A percentile compares a stretch with the other conserved stretches of the same genome.
Conservation (phyloP, 2,113 vertebrate species). For the Notarius quadriscutis region DNA sequence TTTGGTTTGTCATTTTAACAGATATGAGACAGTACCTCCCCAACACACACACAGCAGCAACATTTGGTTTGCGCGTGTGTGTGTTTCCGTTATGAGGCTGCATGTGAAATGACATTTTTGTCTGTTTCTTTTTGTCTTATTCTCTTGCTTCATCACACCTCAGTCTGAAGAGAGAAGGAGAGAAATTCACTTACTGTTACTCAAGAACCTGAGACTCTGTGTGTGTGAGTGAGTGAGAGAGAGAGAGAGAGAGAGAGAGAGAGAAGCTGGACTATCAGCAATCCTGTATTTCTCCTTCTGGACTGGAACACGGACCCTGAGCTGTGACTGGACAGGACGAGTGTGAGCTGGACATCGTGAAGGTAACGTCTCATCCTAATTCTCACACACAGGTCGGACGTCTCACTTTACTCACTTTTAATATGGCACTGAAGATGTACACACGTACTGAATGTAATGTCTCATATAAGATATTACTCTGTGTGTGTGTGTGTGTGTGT, state of each 20-base stretch:
- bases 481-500: neutral
- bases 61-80: neutral
- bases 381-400: neutral
- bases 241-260: too few species aligned
- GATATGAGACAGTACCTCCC: neutral
- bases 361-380: neutral
- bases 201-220: neutral
- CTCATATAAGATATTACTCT: neutral
- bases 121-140: neutral
- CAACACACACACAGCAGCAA: neutral
- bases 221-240: too few species aligned
- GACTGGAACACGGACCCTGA: neutral
- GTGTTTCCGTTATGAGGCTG: neutral
- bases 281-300: neutral
- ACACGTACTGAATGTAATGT: neutral
- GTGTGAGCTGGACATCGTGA: neutral
- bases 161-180: conserved; percentile 4
- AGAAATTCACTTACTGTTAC: neutral
- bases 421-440: neutral
- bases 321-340: neutral
- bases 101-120: neutral
- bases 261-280: too few species aligned
- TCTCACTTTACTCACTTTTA: neutral
- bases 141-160: neutral
- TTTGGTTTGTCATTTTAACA: neutral